These are phyloP conservation scores for Lanistes nyassanus DNA, from an alignment of 1,140 invertebrate genomes.

Conservation along the genomic window DNA sequence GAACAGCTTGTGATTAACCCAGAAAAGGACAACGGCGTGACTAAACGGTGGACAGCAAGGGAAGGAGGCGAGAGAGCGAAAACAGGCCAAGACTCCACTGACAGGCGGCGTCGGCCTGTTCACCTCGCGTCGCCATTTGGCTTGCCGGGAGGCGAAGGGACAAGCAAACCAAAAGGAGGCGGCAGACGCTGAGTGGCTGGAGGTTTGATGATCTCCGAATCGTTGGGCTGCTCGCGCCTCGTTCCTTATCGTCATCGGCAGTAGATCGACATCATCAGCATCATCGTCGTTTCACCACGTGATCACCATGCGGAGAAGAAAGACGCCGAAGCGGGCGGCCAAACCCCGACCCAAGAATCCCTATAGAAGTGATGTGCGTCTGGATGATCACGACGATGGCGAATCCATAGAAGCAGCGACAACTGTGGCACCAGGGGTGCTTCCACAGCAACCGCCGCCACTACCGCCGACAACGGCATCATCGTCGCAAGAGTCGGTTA, in stretches of 20 bases:
- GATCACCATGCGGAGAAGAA: constrained; percentile 17
- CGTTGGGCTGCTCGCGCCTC: not conserved
- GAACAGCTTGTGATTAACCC: constrained; percentile 1
- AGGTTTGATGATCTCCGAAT: not conserved
- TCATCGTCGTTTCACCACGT: not conserved
- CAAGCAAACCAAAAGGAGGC: not conserved
- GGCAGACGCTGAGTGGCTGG: not conserved
- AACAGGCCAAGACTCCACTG: not conserved
- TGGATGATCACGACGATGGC: not conserved
- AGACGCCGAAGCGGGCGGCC: constrained; percentile 13
- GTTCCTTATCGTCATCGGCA: not conserved
- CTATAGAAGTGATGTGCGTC: not conserved
- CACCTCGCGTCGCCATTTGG: not conserved
- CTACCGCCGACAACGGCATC: not conserved
- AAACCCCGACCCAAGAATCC: not conserved
- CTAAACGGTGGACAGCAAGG: not conserved
- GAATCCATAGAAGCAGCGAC: not conserved
- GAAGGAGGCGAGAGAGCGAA: constrained; percentile 1
- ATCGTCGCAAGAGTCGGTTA: not conserved
- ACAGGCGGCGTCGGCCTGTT: not conserved
- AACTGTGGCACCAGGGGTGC: not conserved
- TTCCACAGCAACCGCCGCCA: not conserved
- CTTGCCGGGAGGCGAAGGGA: not conserved
- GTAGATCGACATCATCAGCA: not conserved
- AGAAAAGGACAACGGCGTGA: not conserved